A percentile compares a stretch with the other conserved stretches of the same genome.
Conservation (phyloP, 2,797 vertebrate species). For the Anabas testudineus region DNA sequence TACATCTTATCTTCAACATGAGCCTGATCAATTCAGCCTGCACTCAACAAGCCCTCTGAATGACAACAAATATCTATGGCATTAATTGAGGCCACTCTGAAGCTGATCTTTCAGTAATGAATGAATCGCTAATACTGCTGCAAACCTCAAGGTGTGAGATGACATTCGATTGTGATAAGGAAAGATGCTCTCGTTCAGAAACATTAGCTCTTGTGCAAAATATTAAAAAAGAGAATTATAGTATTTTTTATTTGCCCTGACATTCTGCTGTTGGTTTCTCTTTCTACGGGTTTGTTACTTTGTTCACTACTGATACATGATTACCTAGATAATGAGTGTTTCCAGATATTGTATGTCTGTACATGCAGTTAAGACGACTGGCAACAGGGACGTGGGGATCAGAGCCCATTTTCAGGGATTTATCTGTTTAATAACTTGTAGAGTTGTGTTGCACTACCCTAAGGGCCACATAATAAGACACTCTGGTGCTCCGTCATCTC, state of each 20-base stretch:
- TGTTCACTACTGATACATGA: conserved; percentile 23
- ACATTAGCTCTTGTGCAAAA: neutral
- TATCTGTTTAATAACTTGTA: conserved; percentile 79
- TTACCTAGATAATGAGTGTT: conserved; percentile 28
- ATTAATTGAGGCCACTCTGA: neutral
- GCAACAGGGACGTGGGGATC: conserved; percentile 55
- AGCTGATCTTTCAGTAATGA: neutral
- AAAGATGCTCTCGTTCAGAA: neutral
- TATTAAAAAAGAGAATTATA: neutral
- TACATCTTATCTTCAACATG: neutral
- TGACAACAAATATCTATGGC: neutral
- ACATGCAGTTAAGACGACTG: conserved; percentile 8
- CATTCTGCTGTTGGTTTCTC: neutral
- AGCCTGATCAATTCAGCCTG: neutral
- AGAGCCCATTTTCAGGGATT: conserved; percentile 77
- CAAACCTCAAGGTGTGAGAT: neutral
- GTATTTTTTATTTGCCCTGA: neutral
- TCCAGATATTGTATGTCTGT: conserved; percentile 11
- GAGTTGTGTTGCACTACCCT: conserved; percentile 57
- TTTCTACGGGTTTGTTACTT: conserved; percentile 5
- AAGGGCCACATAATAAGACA: conserved; percentile 72
- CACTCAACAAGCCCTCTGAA: neutral
- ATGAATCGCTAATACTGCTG: neutral
- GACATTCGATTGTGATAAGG: neutral
- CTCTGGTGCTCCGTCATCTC: conserved; percentile 56